These are phyloP conservation scores for Melanotaenia boesemani DNA, from an alignment of 2,797 vertebrate genomes.

Conservation along the genomic window DNA sequence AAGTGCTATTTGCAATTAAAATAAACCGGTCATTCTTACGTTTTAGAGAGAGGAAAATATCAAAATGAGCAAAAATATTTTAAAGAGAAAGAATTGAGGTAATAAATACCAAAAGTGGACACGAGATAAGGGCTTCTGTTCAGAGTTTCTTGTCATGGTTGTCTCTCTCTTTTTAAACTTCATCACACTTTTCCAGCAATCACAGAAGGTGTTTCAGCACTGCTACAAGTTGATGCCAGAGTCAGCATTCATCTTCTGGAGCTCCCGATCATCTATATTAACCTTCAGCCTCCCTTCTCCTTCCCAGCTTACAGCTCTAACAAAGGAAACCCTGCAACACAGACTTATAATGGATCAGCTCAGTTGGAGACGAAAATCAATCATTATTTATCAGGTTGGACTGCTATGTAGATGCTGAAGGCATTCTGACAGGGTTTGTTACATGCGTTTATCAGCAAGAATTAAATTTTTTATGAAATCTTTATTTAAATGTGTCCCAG, in stretches of 20 bases:
- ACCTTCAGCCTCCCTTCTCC: conserved; percentile 26
- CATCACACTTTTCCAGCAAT: conserved; percentile 27
- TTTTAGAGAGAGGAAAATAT: conserved; percentile 69
- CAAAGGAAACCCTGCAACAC: conserved; percentile 43
- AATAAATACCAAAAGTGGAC: conserved; percentile 80
- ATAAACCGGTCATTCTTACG: conserved; percentile 61
- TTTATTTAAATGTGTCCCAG: conserved; percentile 26
- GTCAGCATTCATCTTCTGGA: conserved; percentile 27
- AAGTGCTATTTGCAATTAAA: conserved; percentile 73
- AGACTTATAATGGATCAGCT: conserved; percentile 36
- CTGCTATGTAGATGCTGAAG: conserved; percentile 6
- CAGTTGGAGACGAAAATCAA: conserved; percentile 24
- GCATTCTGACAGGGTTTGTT: conserved; percentile 3
- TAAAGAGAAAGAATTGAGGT: conserved; percentile 59
- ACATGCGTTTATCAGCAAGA: conserved; percentile 25
- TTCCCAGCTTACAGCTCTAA: conserved; percentile 59
- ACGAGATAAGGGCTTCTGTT: conserved; percentile 81
- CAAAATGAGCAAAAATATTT: conserved; percentile 68
- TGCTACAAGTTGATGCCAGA: conserved; percentile 40
- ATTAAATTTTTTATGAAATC: conserved; percentile 28
- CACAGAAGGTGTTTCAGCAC: conserved; percentile 10
- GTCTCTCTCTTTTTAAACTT: conserved; percentile 18
- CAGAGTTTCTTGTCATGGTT: conserved; percentile 55
- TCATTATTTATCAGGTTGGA: conserved; percentile 17
- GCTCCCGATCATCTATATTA: conserved; percentile 44